Evolutionary conservation across 2,888 invertebrate species (phyloP).

Genomic region (Mythimna ferrago): DNA sequence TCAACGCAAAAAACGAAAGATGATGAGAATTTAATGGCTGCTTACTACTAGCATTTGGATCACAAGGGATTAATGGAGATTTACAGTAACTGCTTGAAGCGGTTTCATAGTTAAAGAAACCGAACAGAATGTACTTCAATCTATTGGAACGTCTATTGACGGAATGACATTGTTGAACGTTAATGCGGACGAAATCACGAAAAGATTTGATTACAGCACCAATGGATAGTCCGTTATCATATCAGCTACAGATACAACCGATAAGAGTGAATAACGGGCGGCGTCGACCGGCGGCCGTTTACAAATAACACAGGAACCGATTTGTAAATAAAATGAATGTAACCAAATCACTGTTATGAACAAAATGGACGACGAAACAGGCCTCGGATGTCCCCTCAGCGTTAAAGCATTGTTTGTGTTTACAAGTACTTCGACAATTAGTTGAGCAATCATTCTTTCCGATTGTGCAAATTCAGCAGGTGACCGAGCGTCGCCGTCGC

Average conservation of each 20-base stretch:
- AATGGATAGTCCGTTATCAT: conserved; percentile 65
- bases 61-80: conserved; percentile 56
- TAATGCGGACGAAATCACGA: conserved; percentile 55
- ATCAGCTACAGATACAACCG: conserved; percentile 64
- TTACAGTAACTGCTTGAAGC: conserved; percentile 29
- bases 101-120: conserved; percentile 22
- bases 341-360: conserved; percentile 75
- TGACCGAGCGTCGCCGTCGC: conserved; percentile 66
- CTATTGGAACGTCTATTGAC: conserved; percentile 23
- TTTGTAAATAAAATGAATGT: conserved; percentile 79
- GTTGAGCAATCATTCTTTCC: conserved; percentile 84
- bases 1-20: conserved; percentile 60
- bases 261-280: conserved; percentile 67
- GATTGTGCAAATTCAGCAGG: conserved; percentile 80
- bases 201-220: conserved; percentile 55
- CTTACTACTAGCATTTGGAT: conserved; percentile 60
- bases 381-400: conserved; percentile 76
- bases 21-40: conserved; percentile 65
- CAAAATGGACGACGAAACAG: conserved; percentile 71
- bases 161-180: conserved; percentile 35
- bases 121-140: conserved; percentile 9
- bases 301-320: conserved; percentile 72
- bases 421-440: conserved; percentile 80
- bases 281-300: conserved; percentile 63
- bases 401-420: conserved; percentile 82